These are phyloP conservation scores for Siderastrea siderea DNA, from an alignment of 92 coral and sea anemone species.

Conservation along the genomic window DNA sequence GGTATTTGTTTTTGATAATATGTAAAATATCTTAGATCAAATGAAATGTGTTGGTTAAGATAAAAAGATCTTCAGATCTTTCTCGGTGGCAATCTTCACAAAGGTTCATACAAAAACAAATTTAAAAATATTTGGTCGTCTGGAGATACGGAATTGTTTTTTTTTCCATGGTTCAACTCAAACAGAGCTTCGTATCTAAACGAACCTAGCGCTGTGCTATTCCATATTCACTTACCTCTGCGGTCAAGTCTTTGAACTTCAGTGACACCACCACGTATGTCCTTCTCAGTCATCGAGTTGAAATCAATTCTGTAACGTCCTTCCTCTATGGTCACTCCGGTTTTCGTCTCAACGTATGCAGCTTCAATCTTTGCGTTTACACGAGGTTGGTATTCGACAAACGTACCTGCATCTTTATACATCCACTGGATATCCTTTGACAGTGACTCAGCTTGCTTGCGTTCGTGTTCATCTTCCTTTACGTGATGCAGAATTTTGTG, in stretches of 20 bases:
- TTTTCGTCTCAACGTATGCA: slow-evolving; percentile 58
- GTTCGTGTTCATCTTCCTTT: slow-evolving; percentile 68
- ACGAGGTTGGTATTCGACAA: slow-evolving; percentile 45
- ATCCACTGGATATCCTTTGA: slow-evolving; percentile 76
- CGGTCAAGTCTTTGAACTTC: slow-evolving; percentile 70
- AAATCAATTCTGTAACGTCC: slow-evolving; percentile 66
- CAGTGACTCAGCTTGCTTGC: slow-evolving; percentile 63
- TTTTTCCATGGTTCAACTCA: too few species aligned
- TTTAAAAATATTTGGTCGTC: too few species aligned
- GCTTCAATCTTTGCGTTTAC: slow-evolving; percentile 78
- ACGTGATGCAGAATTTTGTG: slow-evolving; percentile 43
- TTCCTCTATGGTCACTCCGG: slow-evolving; percentile 19
- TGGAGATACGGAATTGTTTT: too few species aligned
- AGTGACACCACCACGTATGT: slow-evolving; percentile 11
- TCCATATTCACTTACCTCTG: slow-evolving; percentile 43
- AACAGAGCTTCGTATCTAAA: too few species aligned
- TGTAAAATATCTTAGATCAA: too few species aligned
- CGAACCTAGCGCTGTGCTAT: too few species aligned
- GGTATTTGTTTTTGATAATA: too few species aligned
- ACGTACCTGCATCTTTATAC: not conserved
- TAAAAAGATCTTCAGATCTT: too few species aligned
- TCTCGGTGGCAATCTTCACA: too few species aligned
- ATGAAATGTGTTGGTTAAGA: too few species aligned
- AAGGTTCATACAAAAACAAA: too few species aligned
- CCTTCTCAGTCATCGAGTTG: slow-evolving; percentile 52